Conservation (phyloP, 2,797 vertebrate genomes). For the Serranus cabrilla region DNA sequence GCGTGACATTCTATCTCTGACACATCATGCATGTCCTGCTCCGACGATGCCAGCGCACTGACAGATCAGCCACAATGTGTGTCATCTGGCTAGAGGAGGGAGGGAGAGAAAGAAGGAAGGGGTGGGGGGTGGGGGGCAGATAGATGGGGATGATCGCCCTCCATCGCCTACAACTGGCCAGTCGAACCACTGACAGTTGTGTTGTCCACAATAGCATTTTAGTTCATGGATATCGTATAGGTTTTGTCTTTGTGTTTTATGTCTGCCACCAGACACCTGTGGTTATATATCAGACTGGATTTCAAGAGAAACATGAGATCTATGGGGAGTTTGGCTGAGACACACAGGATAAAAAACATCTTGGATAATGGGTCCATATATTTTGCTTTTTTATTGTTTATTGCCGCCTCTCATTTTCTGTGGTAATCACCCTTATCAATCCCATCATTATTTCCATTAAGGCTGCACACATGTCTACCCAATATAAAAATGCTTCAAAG, state of each 20-base stretch:
- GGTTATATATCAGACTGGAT: conserved; percentile 5
- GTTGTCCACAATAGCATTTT: conserved; percentile 14
- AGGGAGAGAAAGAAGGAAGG: conserved; percentile 8
- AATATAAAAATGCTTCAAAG: conserved; percentile 35
- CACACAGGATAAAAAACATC: conserved; percentile 3
- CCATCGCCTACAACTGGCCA: conserved; percentile 29
- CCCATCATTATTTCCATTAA: conserved; percentile 33
- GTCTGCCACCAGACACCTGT: background rate
- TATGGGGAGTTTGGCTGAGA: background rate
- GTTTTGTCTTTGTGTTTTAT: background rate
- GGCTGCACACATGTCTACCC: conserved; percentile 29
- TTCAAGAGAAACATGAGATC: conserved; percentile 19
- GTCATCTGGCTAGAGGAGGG: conserved; percentile 79
- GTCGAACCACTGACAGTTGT: conserved; percentile 18
- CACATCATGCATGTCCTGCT: conserved; percentile 85
- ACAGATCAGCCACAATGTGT: conserved; percentile 83
- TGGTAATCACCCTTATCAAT: conserved; percentile 39
- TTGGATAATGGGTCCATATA: conserved; percentile 16
- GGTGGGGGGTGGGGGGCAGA: conserved; percentile 35
- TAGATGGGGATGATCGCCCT: conserved; percentile 56
- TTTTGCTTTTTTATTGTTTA: conserved; percentile 30
- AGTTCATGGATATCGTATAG: background rate
- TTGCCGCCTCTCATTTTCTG: conserved; percentile 35
- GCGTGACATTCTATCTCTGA: conserved; percentile 87
- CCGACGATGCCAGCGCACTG: conserved; percentile 82